Evolutionary conservation across 2,888 invertebrate species (phyloP).

Genomic region (Altica lythri): DNA sequence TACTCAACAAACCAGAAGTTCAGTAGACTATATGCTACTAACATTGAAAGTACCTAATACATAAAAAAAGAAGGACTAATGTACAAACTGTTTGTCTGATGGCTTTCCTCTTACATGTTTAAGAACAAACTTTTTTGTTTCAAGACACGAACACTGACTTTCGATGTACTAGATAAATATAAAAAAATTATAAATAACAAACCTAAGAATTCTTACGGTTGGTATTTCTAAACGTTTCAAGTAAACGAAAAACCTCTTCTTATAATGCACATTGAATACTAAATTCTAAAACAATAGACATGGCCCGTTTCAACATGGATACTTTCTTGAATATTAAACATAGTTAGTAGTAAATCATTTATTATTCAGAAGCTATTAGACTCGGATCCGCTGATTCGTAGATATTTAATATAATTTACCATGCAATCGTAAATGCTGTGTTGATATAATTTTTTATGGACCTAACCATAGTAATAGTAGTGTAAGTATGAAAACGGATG

Average conservation of each 20-base stretch:
- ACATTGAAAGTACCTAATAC: too few species aligned
- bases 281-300: slow-evolving; percentile 42
- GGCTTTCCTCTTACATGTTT: too few species aligned
- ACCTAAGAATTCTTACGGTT: too few species aligned
- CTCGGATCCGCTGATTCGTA: slow-evolving; percentile 28
- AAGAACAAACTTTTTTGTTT: too few species aligned
- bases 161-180: too few species aligned
- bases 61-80: too few species aligned
- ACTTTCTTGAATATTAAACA: slow-evolving; percentile 32
- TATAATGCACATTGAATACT: slow-evolving; percentile 35
- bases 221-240: slow-evolving; percentile 33
- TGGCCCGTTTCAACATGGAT: slow-evolving; percentile 37
- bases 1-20: too few species aligned
- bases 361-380: slow-evolving; percentile 28
- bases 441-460: slow-evolving; percentile 19
- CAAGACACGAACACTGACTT: too few species aligned
- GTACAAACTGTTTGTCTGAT: too few species aligned
- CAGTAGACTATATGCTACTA: too few species aligned
- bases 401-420: slow-evolving; percentile 25
- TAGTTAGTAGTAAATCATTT: slow-evolving; percentile 28
- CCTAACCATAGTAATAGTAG: slow-evolving; percentile 13
- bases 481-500: slow-evolving; percentile 1
- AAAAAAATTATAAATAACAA: too few species aligned
- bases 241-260: slow-evolving; percentile 24
- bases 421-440: slow-evolving; percentile 24